phyloP scores from a whole-genome alignment of 2,888 invertebrate genomes.

The Coleophora flavipennella region DNA sequence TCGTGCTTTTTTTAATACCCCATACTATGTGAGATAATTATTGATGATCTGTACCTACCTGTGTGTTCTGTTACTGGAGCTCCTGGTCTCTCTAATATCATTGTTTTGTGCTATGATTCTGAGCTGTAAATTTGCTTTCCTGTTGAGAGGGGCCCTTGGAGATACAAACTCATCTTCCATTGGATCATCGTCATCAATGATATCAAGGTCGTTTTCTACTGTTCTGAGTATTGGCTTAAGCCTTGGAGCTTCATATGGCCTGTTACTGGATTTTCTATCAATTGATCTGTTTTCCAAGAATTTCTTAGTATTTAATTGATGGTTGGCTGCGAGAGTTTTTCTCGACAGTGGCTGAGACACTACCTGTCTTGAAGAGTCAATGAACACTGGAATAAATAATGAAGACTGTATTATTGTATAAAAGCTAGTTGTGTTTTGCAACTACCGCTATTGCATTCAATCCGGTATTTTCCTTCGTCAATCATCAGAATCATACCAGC shows the following conservation, averaged over 20 bases:
- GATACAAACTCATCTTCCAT: constrained; percentile 44
- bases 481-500: too few species aligned
- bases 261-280: constrained; percentile 11
- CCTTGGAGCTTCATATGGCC: constrained; percentile 17
- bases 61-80: constrained; percentile 16
- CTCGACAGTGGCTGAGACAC: constrained; percentile 40
- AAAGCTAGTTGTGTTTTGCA: too few species aligned
- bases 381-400: constrained; percentile 37
- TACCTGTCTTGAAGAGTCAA: constrained; percentile 57
- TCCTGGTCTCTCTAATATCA: constrained; percentile 29
- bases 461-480: too few species aligned
- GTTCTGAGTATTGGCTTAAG: constrained; percentile 56
- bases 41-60: constrained; percentile 21
- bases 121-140: constrained; percentile 51
- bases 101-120: constrained; percentile 60
- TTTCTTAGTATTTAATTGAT: constrained; percentile 30
- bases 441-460: not conserved
- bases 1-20: too few species aligned
- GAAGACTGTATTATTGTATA: not conserved
- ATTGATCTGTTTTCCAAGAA: constrained; percentile 37
- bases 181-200: constrained; percentile 42
- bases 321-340: constrained; percentile 12
- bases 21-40: not conserved
- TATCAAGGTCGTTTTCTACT: constrained; percentile 60
- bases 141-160: constrained; percentile 30